A percentile compares a stretch with the other conserved stretches of the same genome.
Evolutionary conservation across 2,113 vertebrate species (phyloP).

Genomic region (Spheniscus mendiculus): DNA sequence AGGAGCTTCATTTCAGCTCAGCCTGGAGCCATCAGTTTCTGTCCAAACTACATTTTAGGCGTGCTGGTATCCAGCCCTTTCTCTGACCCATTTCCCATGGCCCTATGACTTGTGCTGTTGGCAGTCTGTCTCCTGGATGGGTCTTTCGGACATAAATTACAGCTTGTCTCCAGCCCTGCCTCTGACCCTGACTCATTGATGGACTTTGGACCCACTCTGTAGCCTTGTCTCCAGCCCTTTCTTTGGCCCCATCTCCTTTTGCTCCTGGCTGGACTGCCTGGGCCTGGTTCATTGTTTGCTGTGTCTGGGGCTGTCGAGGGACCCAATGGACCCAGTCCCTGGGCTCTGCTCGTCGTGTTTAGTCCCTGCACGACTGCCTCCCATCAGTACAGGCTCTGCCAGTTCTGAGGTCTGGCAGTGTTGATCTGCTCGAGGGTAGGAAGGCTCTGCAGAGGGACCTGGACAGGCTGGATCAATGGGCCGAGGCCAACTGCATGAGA

Average conservation of each 20-base stretch:
- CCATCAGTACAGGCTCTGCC: not conserved
- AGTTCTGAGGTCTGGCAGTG: not conserved
- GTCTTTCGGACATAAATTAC: accelerated
- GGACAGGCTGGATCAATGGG: no score
- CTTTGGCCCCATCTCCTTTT: not conserved
- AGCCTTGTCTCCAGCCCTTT: not conserved
- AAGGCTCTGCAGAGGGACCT: no score
- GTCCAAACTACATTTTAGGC: not conserved
- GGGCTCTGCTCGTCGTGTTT: not conserved
- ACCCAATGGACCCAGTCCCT: accelerated
- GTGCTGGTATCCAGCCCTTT: not conserved
- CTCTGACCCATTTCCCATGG: not conserved
- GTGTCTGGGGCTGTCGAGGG: accelerated
- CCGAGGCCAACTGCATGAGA: no score
- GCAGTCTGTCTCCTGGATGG: not conserved
- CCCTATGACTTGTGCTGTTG: not conserved
- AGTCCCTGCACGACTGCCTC: not conserved
- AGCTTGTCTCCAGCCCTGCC: not conserved
- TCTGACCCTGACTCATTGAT: not conserved
- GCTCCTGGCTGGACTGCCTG: not conserved
- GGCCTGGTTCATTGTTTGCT: not conserved
- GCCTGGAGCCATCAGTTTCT: not conserved
- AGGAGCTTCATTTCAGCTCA: not conserved
- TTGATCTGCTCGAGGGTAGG: no score
- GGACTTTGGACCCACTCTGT: not conserved